Evolutionary conservation across 2,113 vertebrate genomes (phyloP), one percentile per base, ranked within the genome.

Genomic region (Corythaixoides concolor): DNA sequence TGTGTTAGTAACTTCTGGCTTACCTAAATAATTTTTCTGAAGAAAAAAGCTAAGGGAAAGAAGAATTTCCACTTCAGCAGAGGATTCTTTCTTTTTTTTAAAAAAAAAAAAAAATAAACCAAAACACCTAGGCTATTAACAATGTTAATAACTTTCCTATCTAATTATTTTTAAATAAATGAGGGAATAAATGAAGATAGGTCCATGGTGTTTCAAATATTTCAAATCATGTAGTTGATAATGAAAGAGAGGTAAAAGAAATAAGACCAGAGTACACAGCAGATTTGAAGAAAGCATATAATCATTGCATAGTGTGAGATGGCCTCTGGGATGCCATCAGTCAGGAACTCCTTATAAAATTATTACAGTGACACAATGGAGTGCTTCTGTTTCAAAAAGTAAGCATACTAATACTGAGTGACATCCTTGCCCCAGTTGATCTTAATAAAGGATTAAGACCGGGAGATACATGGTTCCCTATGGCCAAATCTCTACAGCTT

Each of bases 361-460:
- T 64, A 91, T 76, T 68, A 85, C 4, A 4, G 22, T 26, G 63
- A 78, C 76, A 79, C n/a, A 78, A 62, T 14, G 12, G 9, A 88
- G 32, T 19, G 15, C 11, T 86, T 89, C 64, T 66, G 17, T 23
- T 59, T 91, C 73, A 91, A 70, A 81, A 95, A 90, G 5, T 43
- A 52, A 50, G 22, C 77, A 24, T 15, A 80, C 35, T 86, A 90
- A 90, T 32, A 72, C 26, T 23, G 53, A 92, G 45, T 53, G 75
- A 95, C 90, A n/a, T 30, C 49, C 24, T 79, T 88, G 58, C 17
- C 27, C 33, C n/a, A 32, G 53, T 76, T 85, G 63, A 83, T 85
- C 53, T 77, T 75, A 83, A 89, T 53, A 74, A 91, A 76, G 79
- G 70, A 93, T 85, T 83, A 79, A 88, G 67, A 66, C 67, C 90